Conservation (phyloP, 2,888 invertebrate species). For the Rhagonycha fulva region DNA sequence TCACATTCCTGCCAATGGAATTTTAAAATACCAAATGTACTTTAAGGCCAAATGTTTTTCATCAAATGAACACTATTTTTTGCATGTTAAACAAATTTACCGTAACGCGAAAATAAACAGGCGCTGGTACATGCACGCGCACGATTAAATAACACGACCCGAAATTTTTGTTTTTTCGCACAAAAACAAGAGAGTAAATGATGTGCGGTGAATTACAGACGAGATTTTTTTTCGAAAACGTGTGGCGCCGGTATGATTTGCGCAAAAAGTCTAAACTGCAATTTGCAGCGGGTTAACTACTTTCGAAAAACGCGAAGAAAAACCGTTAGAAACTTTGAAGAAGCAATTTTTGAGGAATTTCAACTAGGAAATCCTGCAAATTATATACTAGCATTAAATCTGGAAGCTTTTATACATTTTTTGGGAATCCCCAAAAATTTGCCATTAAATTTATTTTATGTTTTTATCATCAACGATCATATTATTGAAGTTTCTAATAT, state of each 20-base stretch:
- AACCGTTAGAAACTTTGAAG: not conserved
- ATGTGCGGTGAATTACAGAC: not conserved
- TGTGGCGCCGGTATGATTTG: not conserved
- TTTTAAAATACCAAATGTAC: conserved; percentile 11
- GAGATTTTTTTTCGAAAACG: not conserved
- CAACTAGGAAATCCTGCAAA: not conserved
- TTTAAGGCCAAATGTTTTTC: conserved; percentile 9
- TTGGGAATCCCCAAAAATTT: no score
- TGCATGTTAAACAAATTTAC: not conserved
- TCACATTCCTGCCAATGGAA: conserved; percentile 14
- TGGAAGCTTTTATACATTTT: no score
- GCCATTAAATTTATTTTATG: no score
- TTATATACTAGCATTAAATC: no score
- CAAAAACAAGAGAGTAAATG: not conserved
- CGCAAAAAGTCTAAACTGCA: not conserved
- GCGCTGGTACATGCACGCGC: not conserved
- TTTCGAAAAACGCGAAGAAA: not conserved
- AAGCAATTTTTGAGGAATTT: not conserved
- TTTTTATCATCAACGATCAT: no score
- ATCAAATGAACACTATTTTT: not conserved
- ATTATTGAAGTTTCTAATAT: no score
- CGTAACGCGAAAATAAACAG: not conserved
- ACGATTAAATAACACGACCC: not conserved
- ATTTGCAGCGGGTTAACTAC: not conserved
- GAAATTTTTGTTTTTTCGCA: not conserved